These are phyloP conservation scores for Stichopus chloronotus DNA, from an alignment of 35 echinoderm and acorn worm species.

Conservation along the genomic window DNA sequence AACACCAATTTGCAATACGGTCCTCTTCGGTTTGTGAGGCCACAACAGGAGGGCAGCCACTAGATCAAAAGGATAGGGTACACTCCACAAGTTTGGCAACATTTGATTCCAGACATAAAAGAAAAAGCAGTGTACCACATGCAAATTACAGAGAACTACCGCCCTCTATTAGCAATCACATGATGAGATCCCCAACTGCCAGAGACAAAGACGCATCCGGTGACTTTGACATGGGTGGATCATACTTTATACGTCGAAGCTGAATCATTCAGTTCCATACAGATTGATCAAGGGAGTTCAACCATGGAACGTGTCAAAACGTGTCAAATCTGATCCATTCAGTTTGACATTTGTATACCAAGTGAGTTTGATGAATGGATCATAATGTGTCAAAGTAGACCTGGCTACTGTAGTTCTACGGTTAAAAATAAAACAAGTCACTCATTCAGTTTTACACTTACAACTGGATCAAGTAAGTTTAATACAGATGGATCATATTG, in stretches of 20 bases:
- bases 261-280: neutral
- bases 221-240: conserved; percentile 80
- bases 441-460: no score
- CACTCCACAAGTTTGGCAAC: conserved; percentile 36
- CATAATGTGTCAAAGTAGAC: no score
- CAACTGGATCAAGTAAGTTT: no score
- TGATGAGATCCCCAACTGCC: conserved; percentile 78
- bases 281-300: neutral
- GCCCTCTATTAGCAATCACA: conserved; percentile 73
- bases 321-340: neutral
- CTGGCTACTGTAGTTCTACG: no score
- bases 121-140: conserved; percentile 43
- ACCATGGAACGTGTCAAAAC: neutral
- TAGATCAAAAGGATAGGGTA: conserved; percentile 8
- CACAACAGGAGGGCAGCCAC: neutral
- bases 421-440: no score
- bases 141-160: conserved; percentile 71
- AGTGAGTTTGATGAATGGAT: no score
- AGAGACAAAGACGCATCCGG: conserved; percentile 81
- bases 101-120: conserved; percentile 8
- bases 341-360: no score
- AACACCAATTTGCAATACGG: conserved; percentile 27
- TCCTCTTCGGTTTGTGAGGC: conserved; percentile 14
- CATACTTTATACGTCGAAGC: conserved; percentile 63
- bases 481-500: no score